Evolutionary conservation across 2,113 vertebrate genomes (phyloP), one percentile per base, ranked within the genome.

Genomic region (Epinephelus cyanopodus): DNA sequence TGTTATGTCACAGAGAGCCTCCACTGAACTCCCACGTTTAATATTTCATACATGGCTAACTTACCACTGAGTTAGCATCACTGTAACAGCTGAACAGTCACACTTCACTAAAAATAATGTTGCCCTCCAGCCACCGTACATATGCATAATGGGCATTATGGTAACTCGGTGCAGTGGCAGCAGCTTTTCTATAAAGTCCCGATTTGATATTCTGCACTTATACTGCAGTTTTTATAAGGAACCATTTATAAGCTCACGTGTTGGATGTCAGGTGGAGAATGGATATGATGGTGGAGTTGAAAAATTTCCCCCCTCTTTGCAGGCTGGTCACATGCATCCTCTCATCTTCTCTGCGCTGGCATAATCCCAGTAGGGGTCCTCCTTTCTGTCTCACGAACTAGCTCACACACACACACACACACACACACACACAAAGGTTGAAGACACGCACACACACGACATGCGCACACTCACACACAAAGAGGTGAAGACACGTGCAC

Each of bases 241-340:
- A 61, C 11, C 53, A 52, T 84, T 84, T 72, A 64, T 39, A 80
- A 45, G 52, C 61, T 76, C 53, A 50, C 74, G 65, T 66, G 52
- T 6, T 73, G 71, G 68, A 64, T 70, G 53, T 47, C 1, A 19
- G 83, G 15, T 57, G 47, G 60, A 77, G 54, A 79, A 73, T 73
- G 72, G 79, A 74, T 77, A 50, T 60, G 68, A 88, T 84, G 80
- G 33, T 74, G 70, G 42, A 82, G 39, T 53, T 75, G 42, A 83
- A 77, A 17, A 87, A 80, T 57, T 79, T 75, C 42, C 81, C 64
- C 45, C 65, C 77, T 84, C 74, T 91, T 91, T 90, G 86, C 89
- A 93, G 85, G 87, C 92, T 70, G 60, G 68, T 95, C 90, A 92
- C 92, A 93, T 83, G 73, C 75, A 4, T 81, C 82, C 81, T 76